A percentile compares a stretch with the other conserved stretches of the same genome.
Conservation (phyloP, 2,797 vertebrate species). For the Cynodonichthys magdalenae region DNA sequence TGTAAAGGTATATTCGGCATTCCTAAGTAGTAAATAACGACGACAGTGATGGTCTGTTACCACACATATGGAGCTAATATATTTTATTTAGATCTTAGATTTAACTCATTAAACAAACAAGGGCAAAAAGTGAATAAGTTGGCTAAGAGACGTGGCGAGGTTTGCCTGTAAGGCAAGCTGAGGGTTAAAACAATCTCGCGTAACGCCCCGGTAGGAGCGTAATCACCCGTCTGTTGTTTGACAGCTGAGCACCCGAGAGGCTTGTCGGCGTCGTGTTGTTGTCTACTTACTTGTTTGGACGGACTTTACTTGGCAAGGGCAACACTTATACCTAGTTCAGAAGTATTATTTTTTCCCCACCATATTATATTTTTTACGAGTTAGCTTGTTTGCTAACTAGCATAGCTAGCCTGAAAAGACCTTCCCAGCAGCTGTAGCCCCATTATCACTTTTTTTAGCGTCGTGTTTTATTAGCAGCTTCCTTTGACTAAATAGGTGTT, state of each 20-base stretch:
- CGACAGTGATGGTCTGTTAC: fast-evolving
- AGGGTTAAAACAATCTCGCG: neutral
- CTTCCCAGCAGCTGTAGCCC: conserved; percentile 31
- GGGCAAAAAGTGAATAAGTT: fast-evolving
- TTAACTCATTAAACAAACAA: neutral
- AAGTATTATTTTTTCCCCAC: too few species aligned
- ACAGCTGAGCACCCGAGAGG: conserved; percentile 51
- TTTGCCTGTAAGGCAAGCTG: neutral
- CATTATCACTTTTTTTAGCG: neutral
- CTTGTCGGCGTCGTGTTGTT: conserved; percentile 45
- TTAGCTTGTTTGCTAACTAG: conserved; percentile 1
- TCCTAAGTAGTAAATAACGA: fast-evolving
- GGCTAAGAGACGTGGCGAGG: neutral
- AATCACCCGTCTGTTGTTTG: conserved; percentile 30
- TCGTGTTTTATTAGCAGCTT: conserved; percentile 1
- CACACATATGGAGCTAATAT: fast-evolving
- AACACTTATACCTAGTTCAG: neutral
- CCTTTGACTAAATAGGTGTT: neutral
- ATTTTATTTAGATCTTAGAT: fast-evolving
- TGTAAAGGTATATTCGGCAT: neutral
- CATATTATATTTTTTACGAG: neutral
- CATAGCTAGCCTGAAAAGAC: conserved; percentile 26
- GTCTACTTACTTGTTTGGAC: neutral
- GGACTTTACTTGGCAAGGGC: neutral
- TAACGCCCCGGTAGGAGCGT: neutral